A percentile compares a stretch with the other conserved stretches of the same genome.
These are phyloP conservation scores for Hyles lineata DNA, from an alignment of 2,888 invertebrate genomes.

Conservation along the genomic window DNA sequence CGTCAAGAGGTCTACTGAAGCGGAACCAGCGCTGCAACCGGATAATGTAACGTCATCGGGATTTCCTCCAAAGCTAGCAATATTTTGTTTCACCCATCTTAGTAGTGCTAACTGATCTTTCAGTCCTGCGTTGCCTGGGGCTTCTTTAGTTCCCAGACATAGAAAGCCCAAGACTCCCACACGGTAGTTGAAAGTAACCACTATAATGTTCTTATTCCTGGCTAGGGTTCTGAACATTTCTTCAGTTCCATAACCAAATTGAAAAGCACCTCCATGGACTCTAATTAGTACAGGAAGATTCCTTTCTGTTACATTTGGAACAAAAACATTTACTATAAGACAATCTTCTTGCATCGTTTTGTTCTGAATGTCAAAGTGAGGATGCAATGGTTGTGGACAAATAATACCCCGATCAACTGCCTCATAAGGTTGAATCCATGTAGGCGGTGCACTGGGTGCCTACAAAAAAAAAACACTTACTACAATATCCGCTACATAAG, in stretches of 20 bases:
- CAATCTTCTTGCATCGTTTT: slow-evolving; percentile 42
- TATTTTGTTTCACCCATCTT: slow-evolving; percentile 54
- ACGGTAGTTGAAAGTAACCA: slow-evolving; percentile 48
- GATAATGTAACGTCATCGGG: slow-evolving; percentile 58
- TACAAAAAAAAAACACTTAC: slow-evolving; percentile 32
- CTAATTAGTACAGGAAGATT: slow-evolving; percentile 51
- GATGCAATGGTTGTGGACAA: slow-evolving; percentile 37
- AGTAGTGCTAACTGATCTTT: slow-evolving; percentile 53
- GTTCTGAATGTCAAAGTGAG: neutral
- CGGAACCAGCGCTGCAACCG: slow-evolving; percentile 60
- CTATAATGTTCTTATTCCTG: slow-evolving; percentile 37
- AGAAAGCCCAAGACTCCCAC: slow-evolving; percentile 52
- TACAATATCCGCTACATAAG: too few relatives aligned
- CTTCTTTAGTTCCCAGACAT: slow-evolving; percentile 53
- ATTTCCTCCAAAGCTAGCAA: slow-evolving; percentile 60
- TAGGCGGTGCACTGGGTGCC: slow-evolving; percentile 42
- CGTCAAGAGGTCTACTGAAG: slow-evolving; percentile 53
- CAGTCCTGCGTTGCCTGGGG: slow-evolving; percentile 57
- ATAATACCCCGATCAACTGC: slow-evolving; percentile 38
- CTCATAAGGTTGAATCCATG: slow-evolving; percentile 43
- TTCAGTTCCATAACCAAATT: slow-evolving; percentile 38
- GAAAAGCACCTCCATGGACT: slow-evolving; percentile 54
- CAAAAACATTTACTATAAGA: slow-evolving; percentile 47
- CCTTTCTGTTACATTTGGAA: slow-evolving; percentile 47
- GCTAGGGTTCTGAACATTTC: slow-evolving; percentile 35